These are phyloP conservation scores for Apostichopus japonicus DNA, from an alignment of 35 echinoderm and acorn worm genomes.

Conservation along the genomic window DNA sequence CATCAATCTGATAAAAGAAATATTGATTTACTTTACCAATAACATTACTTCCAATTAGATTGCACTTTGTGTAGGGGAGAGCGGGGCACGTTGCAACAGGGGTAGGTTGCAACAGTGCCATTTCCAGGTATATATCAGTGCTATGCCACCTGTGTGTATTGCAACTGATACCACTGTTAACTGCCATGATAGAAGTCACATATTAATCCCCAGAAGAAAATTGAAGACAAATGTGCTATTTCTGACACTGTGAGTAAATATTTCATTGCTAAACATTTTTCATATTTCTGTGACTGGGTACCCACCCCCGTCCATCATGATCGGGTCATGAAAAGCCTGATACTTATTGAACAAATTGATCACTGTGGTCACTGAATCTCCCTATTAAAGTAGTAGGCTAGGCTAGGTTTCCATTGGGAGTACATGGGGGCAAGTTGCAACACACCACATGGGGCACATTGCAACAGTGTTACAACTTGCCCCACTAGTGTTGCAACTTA, in stretches of 20 bases:
- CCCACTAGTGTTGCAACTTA: background rate
- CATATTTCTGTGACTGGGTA: background rate
- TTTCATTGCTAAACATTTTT: background rate
- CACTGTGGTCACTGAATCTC: background rate
- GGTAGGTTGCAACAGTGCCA: conserved; percentile 17
- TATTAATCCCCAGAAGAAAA: background rate
- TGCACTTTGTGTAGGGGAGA: background rate
- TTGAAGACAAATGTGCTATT: background rate
- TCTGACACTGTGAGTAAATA: conserved; percentile 18
- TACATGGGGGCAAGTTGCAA: background rate
- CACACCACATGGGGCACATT: background rate
- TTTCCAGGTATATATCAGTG: background rate
- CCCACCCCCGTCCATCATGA: background rate
- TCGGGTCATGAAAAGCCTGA: background rate
- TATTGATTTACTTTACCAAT: no score
- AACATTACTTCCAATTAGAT: no score
- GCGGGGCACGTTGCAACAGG: background rate
- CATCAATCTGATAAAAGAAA: no score
- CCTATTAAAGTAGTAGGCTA: conserved; percentile 7
- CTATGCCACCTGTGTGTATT: conserved; percentile 33
- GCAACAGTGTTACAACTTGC: conserved; percentile 13
- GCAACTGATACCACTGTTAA: conserved; percentile 25
- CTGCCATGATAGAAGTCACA: conserved; percentile 5
- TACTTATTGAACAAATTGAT: background rate
- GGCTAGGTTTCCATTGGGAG: background rate